Percentiles rank a stretch among this genome's conserved stretches.
These are phyloP conservation scores for Antrozous pallidus DNA, from an alignment of 2,797 vertebrate species.

Conservation along the genomic window DNA sequence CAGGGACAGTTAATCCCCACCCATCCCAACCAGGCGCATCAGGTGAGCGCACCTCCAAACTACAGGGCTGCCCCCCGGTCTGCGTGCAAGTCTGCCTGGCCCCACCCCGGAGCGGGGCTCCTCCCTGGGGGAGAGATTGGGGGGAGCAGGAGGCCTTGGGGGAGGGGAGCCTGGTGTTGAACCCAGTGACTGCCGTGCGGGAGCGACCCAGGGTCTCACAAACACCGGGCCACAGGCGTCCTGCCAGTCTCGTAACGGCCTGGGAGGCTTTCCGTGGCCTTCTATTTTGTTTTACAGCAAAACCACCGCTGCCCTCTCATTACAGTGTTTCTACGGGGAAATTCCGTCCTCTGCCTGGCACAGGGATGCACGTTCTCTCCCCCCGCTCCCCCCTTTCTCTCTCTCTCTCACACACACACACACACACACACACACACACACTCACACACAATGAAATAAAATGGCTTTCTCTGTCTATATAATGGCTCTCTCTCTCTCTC, in stretches of 20 bases:
- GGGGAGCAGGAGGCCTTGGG: not conserved
- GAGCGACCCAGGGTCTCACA: not conserved
- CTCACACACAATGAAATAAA: too few species aligned
- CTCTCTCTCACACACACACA: too few species aligned
- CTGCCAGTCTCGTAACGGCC: not conserved
- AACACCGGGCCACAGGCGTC: not conserved
- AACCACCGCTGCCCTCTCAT: not conserved
- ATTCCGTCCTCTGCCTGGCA: not conserved
- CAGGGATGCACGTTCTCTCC: not conserved
- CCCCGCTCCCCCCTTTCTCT: not conserved
- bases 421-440: too few species aligned
- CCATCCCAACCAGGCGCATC: not conserved
- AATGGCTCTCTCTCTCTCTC: too few species aligned
- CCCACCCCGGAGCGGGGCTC: not conserved
- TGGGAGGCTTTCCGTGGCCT: not conserved
- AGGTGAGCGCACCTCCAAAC: not conserved
- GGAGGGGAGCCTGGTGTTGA: not conserved
- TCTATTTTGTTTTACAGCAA: not conserved
- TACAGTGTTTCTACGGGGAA: not conserved
- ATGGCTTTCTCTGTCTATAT: too few species aligned
- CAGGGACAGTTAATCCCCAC: not conserved
- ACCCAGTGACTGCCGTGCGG: not conserved
- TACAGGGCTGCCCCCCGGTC: not conserved
- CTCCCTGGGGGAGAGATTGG: not conserved
- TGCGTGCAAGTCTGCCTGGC: not conserved